Evolutionary conservation across 2,888 invertebrate species (phyloP).

Genomic region (Eudasyphora cyanicolor): DNA sequence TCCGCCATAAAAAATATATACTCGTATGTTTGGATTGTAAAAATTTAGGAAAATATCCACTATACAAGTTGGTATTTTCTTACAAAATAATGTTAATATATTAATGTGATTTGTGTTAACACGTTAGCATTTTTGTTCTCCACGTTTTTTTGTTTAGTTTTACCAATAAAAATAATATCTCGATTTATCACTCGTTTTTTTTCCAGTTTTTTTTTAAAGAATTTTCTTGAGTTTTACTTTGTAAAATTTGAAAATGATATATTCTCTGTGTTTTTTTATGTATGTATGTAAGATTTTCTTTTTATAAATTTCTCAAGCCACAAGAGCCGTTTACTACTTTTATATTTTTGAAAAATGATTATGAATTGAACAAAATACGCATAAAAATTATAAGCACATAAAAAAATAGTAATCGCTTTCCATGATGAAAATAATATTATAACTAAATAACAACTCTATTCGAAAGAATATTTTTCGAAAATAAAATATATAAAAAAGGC

Average conservation of each 20-base stretch:
- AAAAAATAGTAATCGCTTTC: too few relatives aligned
- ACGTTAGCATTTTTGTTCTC: too few relatives aligned
- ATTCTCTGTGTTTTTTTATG: background rate
- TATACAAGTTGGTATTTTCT: constrained; percentile 8
- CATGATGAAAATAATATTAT: too few relatives aligned
- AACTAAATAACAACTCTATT: too few relatives aligned
- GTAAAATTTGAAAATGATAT: constrained; percentile 18
- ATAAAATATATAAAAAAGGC: too few relatives aligned
- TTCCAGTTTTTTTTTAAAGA: constrained; percentile 7
- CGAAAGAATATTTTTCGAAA: too few relatives aligned
- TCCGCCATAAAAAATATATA: background rate
- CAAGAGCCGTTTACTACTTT: background rate
- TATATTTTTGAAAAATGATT: too few relatives aligned
- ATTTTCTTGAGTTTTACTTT: background rate
- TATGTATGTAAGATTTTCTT: background rate
- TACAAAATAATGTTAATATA: constrained; percentile 42
- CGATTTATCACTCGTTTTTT: constrained; percentile 52
- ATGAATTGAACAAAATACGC: too few relatives aligned
- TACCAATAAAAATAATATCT: constrained; percentile 45
- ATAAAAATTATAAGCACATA: too few relatives aligned
- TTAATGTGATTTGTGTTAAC: background rate
- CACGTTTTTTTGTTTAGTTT: constrained; percentile 23
- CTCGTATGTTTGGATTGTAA: background rate
- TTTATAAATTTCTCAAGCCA: too few relatives aligned
- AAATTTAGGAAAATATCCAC: background rate